Evolutionary conservation across 2,113 vertebrate genomes (phyloP).

Genomic region (Triplophysa dalaica): DNA sequence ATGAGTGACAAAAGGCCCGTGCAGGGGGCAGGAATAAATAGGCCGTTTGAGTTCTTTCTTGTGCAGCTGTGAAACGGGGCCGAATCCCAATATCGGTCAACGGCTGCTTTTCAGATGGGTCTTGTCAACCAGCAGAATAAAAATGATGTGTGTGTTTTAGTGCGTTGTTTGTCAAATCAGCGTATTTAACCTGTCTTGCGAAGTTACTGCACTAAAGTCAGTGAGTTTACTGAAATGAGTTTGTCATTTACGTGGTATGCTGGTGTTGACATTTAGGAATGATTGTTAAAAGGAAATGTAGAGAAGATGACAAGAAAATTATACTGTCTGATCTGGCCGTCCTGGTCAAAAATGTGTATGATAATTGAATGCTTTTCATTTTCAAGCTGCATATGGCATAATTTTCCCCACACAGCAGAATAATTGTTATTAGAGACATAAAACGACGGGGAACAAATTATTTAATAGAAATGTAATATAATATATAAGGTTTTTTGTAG

Average conservation of each 20-base stretch:
- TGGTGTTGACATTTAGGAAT: slow-evolving; percentile 27
- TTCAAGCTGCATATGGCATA: neutral
- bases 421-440: too few species aligned
- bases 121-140: slow-evolving; percentile 8
- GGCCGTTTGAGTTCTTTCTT: slow-evolving; percentile 26
- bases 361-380: neutral
- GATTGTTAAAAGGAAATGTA: slow-evolving; percentile 15
- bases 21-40: slow-evolving; percentile 29
- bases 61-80: slow-evolving; percentile 45
- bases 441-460: too few species aligned
- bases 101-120: slow-evolving; percentile 5
- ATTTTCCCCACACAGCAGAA: neutral
- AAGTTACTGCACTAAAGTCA: neutral
- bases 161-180: neutral
- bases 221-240: too few species aligned
- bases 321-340: slow-evolving; percentile 1
- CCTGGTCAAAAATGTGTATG: neutral
- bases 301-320: slow-evolving; percentile 27
- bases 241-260: neutral
- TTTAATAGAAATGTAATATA: too few species aligned
- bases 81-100: slow-evolving; percentile 28
- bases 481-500: too few species aligned
- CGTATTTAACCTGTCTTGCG: neutral
- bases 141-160: neutral
- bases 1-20: slow-evolving; percentile 33